Evolutionary conservation across 2,797 vertebrate species (phyloP).

Genomic region (Bradypus variegatus): DNA sequence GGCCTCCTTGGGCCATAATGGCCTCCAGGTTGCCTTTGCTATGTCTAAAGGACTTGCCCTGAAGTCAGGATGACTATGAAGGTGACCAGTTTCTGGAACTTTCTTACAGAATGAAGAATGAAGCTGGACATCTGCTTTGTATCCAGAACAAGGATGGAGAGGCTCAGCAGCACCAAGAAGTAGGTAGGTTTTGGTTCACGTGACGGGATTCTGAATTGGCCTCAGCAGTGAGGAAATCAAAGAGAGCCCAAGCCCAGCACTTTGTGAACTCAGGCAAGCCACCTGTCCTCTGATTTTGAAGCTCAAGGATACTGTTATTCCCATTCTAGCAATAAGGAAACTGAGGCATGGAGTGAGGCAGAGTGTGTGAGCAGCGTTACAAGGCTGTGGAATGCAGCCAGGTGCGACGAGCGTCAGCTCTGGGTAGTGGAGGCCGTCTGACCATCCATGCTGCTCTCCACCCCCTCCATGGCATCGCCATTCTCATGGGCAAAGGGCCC

Average conservation of each 20-base stretch:
- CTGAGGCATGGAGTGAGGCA: neutral
- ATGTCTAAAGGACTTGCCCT: neutral
- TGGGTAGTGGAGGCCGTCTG: accelerated
- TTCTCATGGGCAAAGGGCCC: too few relatives aligned
- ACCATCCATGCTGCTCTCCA: accelerated
- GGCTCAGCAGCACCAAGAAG: neutral
- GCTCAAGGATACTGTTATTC: neutral
- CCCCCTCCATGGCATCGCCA: neutral
- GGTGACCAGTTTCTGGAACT: neutral
- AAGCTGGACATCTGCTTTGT: neutral
- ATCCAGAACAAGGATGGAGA: neutral
- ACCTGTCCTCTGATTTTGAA: neutral
- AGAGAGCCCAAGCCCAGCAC: neutral
- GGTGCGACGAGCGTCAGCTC: neutral
- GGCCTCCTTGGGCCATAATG: neutral
- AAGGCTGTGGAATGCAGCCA: neutral
- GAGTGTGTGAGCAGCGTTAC: neutral
- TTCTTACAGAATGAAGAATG: neutral
- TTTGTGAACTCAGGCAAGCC: neutral
- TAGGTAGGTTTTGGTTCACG: neutral
- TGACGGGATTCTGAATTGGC: neutral
- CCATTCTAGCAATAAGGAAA: neutral
- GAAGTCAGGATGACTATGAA: neutral
- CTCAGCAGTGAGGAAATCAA: neutral
- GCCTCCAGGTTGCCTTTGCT: neutral